Evolutionary conservation across 2,888 invertebrate genomes (phyloP), one percentile per base, ranked within the genome.

Genomic region (Lithophane leautieri): DNA sequence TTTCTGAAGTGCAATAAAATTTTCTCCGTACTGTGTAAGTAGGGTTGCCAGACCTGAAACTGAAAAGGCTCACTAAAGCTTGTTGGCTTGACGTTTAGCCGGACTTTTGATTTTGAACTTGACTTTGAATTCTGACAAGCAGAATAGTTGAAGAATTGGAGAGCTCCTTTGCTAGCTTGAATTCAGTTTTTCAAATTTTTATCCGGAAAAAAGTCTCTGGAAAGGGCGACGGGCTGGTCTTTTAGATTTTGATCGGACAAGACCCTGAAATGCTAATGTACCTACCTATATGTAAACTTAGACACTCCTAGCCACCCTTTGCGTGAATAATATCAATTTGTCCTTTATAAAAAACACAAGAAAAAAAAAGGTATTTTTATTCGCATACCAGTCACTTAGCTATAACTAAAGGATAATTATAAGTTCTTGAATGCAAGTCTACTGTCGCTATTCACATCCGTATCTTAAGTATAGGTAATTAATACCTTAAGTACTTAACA

Each of bases 381-480:
- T 42, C 6, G 16, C 50, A 71, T 80, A 40, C 70, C 68, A 54
- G 19, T 79, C 28, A 54, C 12, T 63, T 47, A 61, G 22, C 76
- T 52, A 66, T 76, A 75, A 70, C 22, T 76, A 68, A 50, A 69
- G 52, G 56, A 70, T 73, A 85, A 85, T 84, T 79, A 82, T 79
- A 75, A 75, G 65, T 73, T 66, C 65, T 75, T 76, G 72, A 77
- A 82, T 76, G 82, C 74, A 75, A 85, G 28, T 69, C 44, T 40
- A 12, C 16, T 62, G 71, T 75, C 3, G 63, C 60, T 77, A 84
- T 85, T 73, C 47, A 75, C 86, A 86, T 86, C 72, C 81, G 73
- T 54, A 65, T 50, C 6, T 62, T 63, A 85, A 80, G 75, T 80
- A 71, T 63, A 44, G 34, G 28, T 85, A 85, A 83, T 76, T 34